Percentiles rank a stretch among this genome's conserved stretches.
phyloP scores from a whole-genome alignment of 2,797 vertebrate genomes.

The Allobates femoralis region DNA sequence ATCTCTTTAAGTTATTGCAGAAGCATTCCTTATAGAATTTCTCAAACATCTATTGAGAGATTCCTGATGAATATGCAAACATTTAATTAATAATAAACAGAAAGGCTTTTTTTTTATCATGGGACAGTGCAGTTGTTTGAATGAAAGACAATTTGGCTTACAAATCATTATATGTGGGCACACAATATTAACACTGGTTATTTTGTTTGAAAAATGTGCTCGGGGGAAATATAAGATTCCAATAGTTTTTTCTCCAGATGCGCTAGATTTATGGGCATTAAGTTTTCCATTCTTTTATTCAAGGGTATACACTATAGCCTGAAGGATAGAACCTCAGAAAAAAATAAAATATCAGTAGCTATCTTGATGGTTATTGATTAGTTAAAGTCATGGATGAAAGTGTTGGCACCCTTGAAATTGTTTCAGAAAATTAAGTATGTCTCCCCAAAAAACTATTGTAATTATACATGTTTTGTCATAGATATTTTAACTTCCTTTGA shows the following conservation, averaged over 20 bases:
- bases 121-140: slow-evolving; percentile 25
- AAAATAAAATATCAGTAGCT: not conserved
- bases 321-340: not conserved
- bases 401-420: too few species aligned
- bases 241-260: not conserved
- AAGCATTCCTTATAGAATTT: slow-evolving; percentile 24
- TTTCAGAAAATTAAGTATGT: too few species aligned
- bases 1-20: slow-evolving; percentile 4
- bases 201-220: slow-evolving; percentile 22
- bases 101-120: not conserved
- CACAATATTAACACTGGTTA: slow-evolving; percentile 39
- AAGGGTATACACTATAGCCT: not conserved
- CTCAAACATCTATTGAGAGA: slow-evolving; percentile 2
- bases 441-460: too few species aligned
- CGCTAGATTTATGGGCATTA: not conserved
- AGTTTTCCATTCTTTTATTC: not conserved
- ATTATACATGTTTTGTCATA: too few species aligned
- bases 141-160: slow-evolving; percentile 37
- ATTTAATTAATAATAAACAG: slow-evolving; percentile 31
- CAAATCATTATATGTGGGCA: slow-evolving; percentile 4
- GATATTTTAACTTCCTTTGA: too few species aligned
- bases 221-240: slow-evolving; percentile 21
- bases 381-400: too few species aligned
- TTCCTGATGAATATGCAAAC: slow-evolving; percentile 31
- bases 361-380: not conserved